Percentiles rank a stretch among this genome's conserved stretches.
Conservation (phyloP, 2,797 vertebrate species). For the Lerista edwardsae region DNA sequence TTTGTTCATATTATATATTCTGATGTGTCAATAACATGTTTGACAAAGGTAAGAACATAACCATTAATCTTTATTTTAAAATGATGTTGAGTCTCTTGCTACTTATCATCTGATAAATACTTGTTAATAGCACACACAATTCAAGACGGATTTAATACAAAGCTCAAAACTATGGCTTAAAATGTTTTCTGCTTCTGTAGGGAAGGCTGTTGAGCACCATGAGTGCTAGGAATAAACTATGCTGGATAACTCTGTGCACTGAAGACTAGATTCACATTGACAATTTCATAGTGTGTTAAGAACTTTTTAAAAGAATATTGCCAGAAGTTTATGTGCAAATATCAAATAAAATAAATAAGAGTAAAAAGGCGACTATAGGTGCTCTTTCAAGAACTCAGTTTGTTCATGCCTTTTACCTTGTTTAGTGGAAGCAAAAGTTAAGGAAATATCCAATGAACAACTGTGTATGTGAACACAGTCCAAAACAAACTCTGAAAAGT, state of each 20-base stretch:
- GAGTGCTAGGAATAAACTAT: background rate
- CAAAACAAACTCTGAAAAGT: background rate
- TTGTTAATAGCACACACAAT: slow-evolving; percentile 4
- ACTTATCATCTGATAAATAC: slow-evolving; percentile 43
- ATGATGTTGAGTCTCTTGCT: slow-evolving; percentile 42
- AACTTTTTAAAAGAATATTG: background rate
- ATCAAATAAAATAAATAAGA: no score
- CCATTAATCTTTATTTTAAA: slow-evolving; percentile 54
- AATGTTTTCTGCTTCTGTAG: background rate
- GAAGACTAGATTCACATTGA: slow-evolving; percentile 16
- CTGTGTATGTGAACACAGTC: background rate
- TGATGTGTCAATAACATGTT: slow-evolving; percentile 53
- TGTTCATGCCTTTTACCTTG: background rate
- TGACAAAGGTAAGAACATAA: slow-evolving; percentile 61
- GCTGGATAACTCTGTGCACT: fast-evolving
- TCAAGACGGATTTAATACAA: background rate
- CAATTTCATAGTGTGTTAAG: background rate
- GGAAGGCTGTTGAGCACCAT: slow-evolving; percentile 11
- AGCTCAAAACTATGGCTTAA: background rate
- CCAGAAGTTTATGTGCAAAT: background rate
- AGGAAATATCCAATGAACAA: background rate
- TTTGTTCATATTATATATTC: slow-evolving; percentile 49
- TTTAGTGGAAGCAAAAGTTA: background rate
- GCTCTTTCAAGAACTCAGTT: background rate
- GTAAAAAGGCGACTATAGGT: no score